Conservation (phyloP, 2,113 vertebrate genomes). For the Neolamprologus cancellatus region DNA sequence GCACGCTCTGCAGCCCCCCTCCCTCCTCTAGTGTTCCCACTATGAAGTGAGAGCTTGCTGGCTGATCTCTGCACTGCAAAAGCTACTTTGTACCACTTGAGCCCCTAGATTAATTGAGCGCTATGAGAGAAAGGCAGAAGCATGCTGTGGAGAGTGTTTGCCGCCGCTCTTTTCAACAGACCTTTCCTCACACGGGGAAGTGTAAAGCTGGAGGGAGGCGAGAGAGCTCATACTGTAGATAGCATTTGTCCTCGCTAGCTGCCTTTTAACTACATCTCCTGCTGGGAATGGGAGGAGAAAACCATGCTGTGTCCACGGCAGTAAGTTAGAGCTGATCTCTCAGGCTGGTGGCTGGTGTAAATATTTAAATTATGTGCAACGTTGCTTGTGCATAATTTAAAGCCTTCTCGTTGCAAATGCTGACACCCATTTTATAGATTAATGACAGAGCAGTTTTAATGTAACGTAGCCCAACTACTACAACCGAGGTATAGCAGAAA, state of each 20-base stretch:
- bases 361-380: conserved; percentile 2
- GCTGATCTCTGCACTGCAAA: conserved; percentile 1
- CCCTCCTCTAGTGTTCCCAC: neutral
- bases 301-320: neutral
- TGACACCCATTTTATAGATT: neutral
- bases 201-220: neutral
- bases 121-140: conserved; percentile 14
- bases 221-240: neutral
- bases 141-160: neutral
- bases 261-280: conserved; percentile 16
- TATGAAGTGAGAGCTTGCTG: neutral
- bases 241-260: conserved; percentile 6
- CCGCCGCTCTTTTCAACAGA: conserved; percentile 16
- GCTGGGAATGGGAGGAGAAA: neutral
- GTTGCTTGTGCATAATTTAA: neutral
- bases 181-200: neutral
- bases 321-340: neutral
- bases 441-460: neutral
- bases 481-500: neutral
- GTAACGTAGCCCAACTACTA: neutral
- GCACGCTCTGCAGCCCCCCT: neutral
- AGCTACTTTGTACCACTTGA: conserved; percentile 60
- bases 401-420: neutral
- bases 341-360: neutral
- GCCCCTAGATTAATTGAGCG: conserved; percentile 47